Evolutionary conservation across 1,140 invertebrate genomes (phyloP), one percentile per base, ranked within the genome.

Genomic region (Melanaphis sacchari): DNA sequence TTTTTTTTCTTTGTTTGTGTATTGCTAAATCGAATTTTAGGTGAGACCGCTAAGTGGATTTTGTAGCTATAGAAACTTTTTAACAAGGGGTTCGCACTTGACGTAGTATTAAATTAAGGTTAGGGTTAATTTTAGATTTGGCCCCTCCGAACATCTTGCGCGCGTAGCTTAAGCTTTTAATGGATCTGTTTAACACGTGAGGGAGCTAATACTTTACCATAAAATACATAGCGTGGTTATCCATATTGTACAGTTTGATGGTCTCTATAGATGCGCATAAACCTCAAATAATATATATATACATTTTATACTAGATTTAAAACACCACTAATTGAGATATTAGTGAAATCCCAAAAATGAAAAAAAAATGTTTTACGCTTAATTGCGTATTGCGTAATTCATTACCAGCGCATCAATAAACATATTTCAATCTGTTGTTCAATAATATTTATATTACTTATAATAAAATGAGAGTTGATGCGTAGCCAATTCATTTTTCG

Each of bases 161-260:
- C 49, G 49, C 52, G 88, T 40, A 24, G 88, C 52, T 89, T 89
- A 89, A 89, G 46, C 88, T 52, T 89, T 89, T 89, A 89, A 89
- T 89, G 88, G 88, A 89, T 89, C 88, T 52, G 88, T 89, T 89
- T 89, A 89, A 89, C 88, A 89, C 88, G 88, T 38, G 88, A 89
- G 46, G 88, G 88, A 89, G 52, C 88, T 89, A 89, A 54, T 89
- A 88, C 41, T 88, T 26, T 46, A 38, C 41, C 43, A 36, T 36
- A n/a, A 41, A 85, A 46, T 43, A 52, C 38, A 52, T n/a, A 89
- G 21, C 3, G n/a, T 22, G 21, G 43, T 52, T 22, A 22, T 52
- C 31, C 43, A 49, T 52, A 89, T 89, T 38, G 31, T 52, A 49
- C 22, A 38, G 18, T 49, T 52, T 89, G 36, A 52, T 38, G 38